Evolutionary conservation across 2,888 invertebrate species (phyloP).

Genomic region (Halictus quadricinctus): DNA sequence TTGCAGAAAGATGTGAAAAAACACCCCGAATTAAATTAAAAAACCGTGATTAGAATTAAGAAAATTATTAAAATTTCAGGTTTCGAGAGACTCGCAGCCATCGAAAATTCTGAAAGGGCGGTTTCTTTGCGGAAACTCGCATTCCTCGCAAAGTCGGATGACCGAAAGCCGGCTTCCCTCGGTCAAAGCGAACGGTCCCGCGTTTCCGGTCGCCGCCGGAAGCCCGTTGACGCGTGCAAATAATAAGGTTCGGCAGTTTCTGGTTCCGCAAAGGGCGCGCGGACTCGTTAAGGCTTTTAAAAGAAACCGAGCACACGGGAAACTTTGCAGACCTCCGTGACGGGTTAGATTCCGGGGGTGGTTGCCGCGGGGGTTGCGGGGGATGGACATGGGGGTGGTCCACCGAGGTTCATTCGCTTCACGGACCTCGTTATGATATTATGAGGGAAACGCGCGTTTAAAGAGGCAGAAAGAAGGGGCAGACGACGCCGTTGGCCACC

Average conservation of each 20-base stretch:
- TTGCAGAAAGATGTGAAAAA: too few species aligned
- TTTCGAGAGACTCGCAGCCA: not conserved
- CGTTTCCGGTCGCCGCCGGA: not conserved
- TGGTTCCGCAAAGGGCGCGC: constrained; percentile 40
- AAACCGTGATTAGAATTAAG: too few species aligned
- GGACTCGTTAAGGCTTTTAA: constrained; percentile 65
- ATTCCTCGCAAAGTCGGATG: not conserved
- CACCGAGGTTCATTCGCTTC: constrained; percentile 41
- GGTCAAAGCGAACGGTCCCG: not conserved
- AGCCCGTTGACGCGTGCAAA: constrained; percentile 46
- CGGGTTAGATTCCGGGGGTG: not conserved
- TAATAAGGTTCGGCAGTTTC: constrained; percentile 58
- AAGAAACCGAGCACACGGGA: constrained; percentile 57
- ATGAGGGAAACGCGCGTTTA: constrained; percentile 66
- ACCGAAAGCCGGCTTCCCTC: not conserved
- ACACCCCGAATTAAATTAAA: too few species aligned
- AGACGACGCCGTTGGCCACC: not conserved
- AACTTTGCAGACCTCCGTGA: constrained; percentile 60
- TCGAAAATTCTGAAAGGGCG: not conserved
- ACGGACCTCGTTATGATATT: constrained; percentile 68
- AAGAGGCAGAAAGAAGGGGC: constrained; percentile 29
- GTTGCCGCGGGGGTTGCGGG: constrained; percentile 14
- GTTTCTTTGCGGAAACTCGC: not conserved
- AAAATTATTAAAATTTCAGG: too few species aligned
- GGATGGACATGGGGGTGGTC: constrained; percentile 31